These are phyloP conservation scores for Cryptus viduatorius DNA, from an alignment of 2,888 invertebrate genomes.

Conservation along the genomic window DNA sequence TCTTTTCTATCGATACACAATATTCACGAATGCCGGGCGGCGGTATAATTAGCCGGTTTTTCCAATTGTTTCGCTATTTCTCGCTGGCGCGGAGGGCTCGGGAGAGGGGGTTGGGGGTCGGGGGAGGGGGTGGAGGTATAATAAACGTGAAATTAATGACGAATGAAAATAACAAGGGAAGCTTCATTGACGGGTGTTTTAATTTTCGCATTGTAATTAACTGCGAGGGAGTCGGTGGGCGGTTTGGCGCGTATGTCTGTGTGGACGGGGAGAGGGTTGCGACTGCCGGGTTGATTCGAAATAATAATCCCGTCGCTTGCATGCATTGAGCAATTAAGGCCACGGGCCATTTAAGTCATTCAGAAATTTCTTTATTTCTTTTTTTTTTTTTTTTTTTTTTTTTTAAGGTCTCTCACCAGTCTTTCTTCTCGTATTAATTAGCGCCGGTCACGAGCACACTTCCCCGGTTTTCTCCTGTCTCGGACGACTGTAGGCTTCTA, in stretches of 20 bases:
- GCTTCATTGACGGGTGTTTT: background rate
- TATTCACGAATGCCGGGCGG: background rate
- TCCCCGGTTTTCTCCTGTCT: conserved; percentile 54
- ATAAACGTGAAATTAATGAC: conserved; percentile 52
- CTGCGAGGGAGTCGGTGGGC: conserved; percentile 6
- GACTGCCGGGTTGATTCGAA: conserved; percentile 47
- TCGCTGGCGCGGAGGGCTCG: too few species aligned
- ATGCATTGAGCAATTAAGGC: conserved; percentile 68
- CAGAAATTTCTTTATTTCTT: conserved; percentile 42
- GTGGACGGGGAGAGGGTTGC: background rate
- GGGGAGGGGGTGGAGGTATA: background rate
- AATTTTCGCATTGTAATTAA: conserved; percentile 41
- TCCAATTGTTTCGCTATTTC: conserved; percentile 50
- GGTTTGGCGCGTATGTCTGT: conserved; percentile 12
- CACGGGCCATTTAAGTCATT: conserved; percentile 67
- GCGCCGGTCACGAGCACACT: conserved; percentile 61
- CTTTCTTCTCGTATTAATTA: conserved; percentile 65
- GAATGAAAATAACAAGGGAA: conserved; percentile 41
- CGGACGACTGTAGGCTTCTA: conserved; percentile 31
- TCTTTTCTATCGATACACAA: conserved; percentile 43
- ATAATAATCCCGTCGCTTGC: conserved; percentile 63
- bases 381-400: conserved; percentile 13
- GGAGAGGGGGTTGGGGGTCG: background rate
- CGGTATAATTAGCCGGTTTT: conserved; percentile 44
- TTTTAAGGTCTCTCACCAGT: conserved; percentile 10